Conservation (phyloP, 2,797 vertebrate genomes). For the Coregonus sp. region DNA sequence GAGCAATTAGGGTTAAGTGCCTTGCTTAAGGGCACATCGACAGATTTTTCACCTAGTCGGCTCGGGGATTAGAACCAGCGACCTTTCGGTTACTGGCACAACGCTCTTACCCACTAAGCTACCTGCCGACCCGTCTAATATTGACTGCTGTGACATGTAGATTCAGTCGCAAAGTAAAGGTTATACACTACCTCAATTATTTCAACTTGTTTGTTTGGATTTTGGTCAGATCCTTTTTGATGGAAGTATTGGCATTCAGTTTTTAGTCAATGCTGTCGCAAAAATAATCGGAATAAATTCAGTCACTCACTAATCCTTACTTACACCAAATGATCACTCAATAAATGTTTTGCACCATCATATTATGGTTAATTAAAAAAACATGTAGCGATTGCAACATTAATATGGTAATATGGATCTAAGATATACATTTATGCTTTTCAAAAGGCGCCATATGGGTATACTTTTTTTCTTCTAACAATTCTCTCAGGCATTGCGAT, state of each 20-base stretch:
- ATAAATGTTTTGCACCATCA: background rate
- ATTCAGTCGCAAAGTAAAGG: background rate
- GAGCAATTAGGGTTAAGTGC: too few species aligned
- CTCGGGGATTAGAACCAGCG: too few species aligned
- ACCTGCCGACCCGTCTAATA: background rate
- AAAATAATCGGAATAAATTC: background rate
- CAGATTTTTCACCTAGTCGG: too few species aligned
- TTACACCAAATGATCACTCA: background rate
- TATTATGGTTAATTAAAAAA: background rate
- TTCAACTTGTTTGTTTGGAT: constrained; percentile 1
- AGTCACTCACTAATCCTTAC: background rate
- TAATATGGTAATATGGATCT: background rate
- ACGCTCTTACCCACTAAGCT: too few species aligned
- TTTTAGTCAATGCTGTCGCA: background rate
- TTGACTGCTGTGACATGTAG: background rate
- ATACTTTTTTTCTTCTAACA: background rate
- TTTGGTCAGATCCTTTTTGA: background rate
- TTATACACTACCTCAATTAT: background rate
- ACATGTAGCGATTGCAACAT: background rate
- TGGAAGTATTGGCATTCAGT: background rate
- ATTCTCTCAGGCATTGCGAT: background rate
- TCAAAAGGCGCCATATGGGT: background rate
- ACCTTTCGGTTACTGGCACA: too few species aligned
- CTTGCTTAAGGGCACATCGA: too few species aligned
- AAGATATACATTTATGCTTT: background rate